These are phyloP conservation scores for Teleopsis dalmanni DNA, from an alignment of 1,140 invertebrate species.

Conservation along the genomic window DNA sequence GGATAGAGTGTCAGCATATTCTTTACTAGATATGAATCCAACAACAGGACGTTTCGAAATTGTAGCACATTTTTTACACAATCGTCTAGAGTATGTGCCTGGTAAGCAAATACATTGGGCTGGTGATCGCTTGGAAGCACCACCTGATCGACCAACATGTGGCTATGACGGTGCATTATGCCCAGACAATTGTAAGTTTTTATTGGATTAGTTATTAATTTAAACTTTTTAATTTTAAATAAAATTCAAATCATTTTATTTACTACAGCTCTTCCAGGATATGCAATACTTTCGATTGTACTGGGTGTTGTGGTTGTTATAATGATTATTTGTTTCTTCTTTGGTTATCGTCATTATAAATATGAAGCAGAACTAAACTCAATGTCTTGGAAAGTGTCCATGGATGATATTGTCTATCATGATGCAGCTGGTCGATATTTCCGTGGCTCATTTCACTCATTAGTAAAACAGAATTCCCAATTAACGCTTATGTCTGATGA, in stretches of 20 bases:
- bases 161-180: slow-evolving; percentile 90
- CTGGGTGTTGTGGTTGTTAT: slow-evolving; percentile 70
- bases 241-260: background rate
- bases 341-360: slow-evolving; percentile 72
- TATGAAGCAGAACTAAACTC: slow-evolving; percentile 88
- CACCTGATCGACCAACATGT: slow-evolving; percentile 78
- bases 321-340: slow-evolving; percentile 62
- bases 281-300: slow-evolving; percentile 79
- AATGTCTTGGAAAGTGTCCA: slow-evolving; percentile 90
- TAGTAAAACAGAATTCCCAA: slow-evolving; percentile 57
- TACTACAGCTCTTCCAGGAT: slow-evolving; percentile 66
- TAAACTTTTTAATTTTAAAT: background rate
- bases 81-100: slow-evolving; percentile 56
- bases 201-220: background rate
- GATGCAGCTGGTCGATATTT: slow-evolving; percentile 45
- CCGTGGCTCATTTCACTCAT: slow-evolving; percentile 58
- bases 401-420: slow-evolving; percentile 63
- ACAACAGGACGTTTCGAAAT: slow-evolving; percentile 70
- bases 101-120: slow-evolving; percentile 80
- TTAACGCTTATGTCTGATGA: slow-evolving; percentile 66
- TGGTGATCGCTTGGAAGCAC: slow-evolving; percentile 62
- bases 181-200: slow-evolving; percentile 58
- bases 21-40: slow-evolving; percentile 82
- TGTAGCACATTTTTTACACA: slow-evolving; percentile 39
- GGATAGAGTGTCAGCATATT: slow-evolving; percentile 84